Evolutionary conservation across 2,113 vertebrate species (phyloP).

Genomic region (Peucedramus taeniatus): DNA sequence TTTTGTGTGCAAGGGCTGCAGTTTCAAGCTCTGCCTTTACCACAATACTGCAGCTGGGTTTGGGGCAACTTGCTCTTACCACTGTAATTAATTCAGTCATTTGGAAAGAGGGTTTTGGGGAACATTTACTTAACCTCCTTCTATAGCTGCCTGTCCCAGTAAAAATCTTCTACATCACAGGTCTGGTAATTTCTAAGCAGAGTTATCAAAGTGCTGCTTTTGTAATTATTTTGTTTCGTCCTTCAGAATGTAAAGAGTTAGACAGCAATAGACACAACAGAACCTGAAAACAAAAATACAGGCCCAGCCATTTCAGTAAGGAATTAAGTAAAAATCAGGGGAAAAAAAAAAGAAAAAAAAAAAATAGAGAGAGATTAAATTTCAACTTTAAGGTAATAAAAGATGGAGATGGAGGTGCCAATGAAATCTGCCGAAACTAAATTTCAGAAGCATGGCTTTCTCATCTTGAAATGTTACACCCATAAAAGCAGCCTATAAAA

Average conservation of each 20-base stretch:
- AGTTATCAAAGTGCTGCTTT: background rate
- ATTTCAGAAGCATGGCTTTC: conserved; percentile 55
- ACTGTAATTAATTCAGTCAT: background rate
- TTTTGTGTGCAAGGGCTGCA: background rate
- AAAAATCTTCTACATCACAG: background rate
- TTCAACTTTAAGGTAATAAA: conserved; percentile 58
- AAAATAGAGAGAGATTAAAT: background rate
- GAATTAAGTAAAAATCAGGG: conserved; percentile 29
- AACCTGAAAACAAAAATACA: background rate
- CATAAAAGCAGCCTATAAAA: conserved; percentile 65
- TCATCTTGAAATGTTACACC: conserved; percentile 66
- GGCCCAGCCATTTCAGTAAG: background rate
- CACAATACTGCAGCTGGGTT: background rate
- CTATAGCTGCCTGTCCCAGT: background rate
- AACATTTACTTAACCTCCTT: background rate
- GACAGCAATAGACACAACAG: background rate
- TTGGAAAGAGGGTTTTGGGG: background rate
- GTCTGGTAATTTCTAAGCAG: background rate
- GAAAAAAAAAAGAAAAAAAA: background rate
- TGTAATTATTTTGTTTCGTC: background rate
- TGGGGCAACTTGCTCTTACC: background rate
- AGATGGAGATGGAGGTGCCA: conserved; percentile 33
- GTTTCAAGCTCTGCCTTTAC: background rate
- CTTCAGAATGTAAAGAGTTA: background rate
- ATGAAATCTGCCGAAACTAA: conserved; percentile 54